Evolutionary conservation across 2,113 vertebrate species (phyloP), one percentile per base, ranked within the genome.

Genomic region (Antechinus flavipes): DNA sequence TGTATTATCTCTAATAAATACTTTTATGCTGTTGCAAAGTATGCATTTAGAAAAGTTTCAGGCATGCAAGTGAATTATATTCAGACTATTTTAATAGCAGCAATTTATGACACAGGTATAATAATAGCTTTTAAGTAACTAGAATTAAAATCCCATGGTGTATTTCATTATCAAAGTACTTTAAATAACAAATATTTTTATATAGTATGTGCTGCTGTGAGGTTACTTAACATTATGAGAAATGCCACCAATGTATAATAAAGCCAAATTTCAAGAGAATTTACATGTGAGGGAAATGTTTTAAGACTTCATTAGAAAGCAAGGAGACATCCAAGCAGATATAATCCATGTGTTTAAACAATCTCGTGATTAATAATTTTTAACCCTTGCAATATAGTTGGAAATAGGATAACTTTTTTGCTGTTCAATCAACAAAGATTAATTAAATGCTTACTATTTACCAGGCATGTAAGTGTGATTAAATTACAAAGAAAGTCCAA

Each of bases 121-220:
- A 96, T 93, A 94, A 95, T 92, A 53, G 84, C 54, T 96, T 12
- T 76, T n/a, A 90, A 96, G 16, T 90, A 91, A 95, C 89, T 50
- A 94, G 54, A 54, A 94, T 35, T 26, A 47, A 10, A 76, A 14
- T 68, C 95, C 96, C 91, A 94, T 47, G 14, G 93, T 47, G 91
- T 56, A 92, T 30, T 61, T 50, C 90, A 90, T 93, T 92, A 92
- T 47, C 30, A 49, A 92, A 27, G 2, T 93, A 84, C 95, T 93
- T 97, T 93, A 96, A 96, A 61, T 91, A 95, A 92, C 8, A n/a
- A 76, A 26, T 35, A n/a, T 76, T 89, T 94, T 94, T 93, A 94
- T 68, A 56, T 54, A 58, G 3, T 25, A 3, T 90, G 30, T 47
- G 11, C 10, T 95, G 42, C 68, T 92, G 90, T 92, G 90, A 93